A percentile compares a stretch with the other conserved stretches of the same genome.
Conservation (phyloP, 2,888 invertebrate genomes). For the Germaria angustata region DNA sequence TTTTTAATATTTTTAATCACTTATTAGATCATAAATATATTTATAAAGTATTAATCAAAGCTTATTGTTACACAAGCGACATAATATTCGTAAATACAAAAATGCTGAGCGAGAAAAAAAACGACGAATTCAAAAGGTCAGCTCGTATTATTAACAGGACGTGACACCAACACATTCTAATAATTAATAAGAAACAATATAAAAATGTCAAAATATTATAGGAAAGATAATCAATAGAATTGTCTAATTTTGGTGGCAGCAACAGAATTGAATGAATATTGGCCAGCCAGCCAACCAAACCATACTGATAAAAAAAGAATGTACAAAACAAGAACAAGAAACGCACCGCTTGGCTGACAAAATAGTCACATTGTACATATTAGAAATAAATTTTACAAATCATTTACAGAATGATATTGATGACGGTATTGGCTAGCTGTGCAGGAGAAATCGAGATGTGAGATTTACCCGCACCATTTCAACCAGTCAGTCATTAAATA, state of each 20-base stretch:
- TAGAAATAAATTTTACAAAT: slow-evolving; percentile 52
- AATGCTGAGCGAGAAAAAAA: slow-evolving; percentile 48
- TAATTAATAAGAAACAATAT: slow-evolving; percentile 72
- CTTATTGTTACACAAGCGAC: neutral
- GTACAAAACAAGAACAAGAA: too few species aligned
- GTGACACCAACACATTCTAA: slow-evolving; percentile 49
- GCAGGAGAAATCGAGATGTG: too few species aligned
- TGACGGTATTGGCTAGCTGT: too few species aligned
- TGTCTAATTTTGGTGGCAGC: slow-evolving; percentile 51
- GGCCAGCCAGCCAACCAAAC: too few species aligned
- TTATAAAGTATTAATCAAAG: slow-evolving; percentile 15
- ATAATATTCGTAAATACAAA: too few species aligned
- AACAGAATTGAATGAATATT: too few species aligned
- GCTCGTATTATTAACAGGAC: slow-evolving; percentile 22
- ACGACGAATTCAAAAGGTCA: slow-evolving; percentile 18
- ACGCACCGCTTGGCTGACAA: slow-evolving; percentile 9
- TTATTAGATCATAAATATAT: neutral
- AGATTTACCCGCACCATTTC: too few species aligned
- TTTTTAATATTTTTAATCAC: too few species aligned
- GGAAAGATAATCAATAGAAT: slow-evolving; percentile 47
- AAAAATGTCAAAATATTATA: slow-evolving; percentile 73
- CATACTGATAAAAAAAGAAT: too few species aligned
- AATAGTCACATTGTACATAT: slow-evolving; percentile 43
- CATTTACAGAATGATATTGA: slow-evolving; percentile 22
- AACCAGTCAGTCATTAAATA: too few species aligned